Evolutionary conservation across 2,888 invertebrate species (phyloP).

Genomic region (Tetragonula carbonaria): DNA sequence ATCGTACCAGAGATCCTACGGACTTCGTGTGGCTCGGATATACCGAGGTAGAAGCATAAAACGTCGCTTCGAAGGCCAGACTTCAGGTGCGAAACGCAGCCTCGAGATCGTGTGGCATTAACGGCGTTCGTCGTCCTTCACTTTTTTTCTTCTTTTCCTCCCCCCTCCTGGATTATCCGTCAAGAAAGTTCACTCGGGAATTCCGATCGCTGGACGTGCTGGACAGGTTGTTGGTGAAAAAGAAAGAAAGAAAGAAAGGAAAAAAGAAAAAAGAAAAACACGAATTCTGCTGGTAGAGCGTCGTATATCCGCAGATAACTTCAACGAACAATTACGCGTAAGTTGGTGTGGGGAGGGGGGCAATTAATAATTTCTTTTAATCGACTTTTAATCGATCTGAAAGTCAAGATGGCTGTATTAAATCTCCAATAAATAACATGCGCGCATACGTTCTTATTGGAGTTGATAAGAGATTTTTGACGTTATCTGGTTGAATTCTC

Average conservation of each 20-base stretch:
- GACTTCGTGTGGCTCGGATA: slow-evolving; percentile 9
- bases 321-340: background rate
- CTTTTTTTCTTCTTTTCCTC: too few relatives aligned
- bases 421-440: background rate
- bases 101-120: slow-evolving; percentile 21
- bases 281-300: slow-evolving; percentile 28
- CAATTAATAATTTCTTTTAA: background rate
- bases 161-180: background rate
- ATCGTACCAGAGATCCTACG: slow-evolving; percentile 26
- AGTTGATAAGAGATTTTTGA: background rate
- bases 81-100: slow-evolving; percentile 22
- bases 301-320: slow-evolving; percentile 47
- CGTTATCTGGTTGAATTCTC: background rate
- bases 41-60: slow-evolving; percentile 5
- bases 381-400: background rate
- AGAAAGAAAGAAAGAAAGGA: background rate
- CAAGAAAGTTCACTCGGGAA: background rate
- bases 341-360: too few relatives aligned
- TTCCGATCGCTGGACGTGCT: background rate
- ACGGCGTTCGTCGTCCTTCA: slow-evolving; percentile 11
- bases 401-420: background rate
- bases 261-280: background rate
- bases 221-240: background rate
- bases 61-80: slow-evolving; percentile 12
- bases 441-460: background rate